These are phyloP conservation scores for Mesocentrotus franciscanus DNA, from an alignment of 53 echinoderm and acorn worm species.

Conservation along the genomic window DNA sequence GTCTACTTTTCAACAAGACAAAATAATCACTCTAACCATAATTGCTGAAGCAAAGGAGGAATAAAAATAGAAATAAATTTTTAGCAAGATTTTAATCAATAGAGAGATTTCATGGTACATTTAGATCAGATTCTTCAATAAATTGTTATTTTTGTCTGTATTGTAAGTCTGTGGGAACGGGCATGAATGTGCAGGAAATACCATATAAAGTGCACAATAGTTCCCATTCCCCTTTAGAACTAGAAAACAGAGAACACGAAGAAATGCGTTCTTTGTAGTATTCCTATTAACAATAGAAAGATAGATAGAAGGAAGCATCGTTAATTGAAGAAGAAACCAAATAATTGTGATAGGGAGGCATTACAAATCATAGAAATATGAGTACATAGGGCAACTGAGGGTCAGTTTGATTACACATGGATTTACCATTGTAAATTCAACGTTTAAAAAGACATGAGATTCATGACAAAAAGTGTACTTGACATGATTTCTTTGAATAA, in stretches of 20 bases:
- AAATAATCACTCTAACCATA: conserved; percentile 36
- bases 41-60: neutral
- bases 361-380: too few species aligned
- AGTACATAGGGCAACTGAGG: too few species aligned
- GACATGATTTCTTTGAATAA: too few species aligned
- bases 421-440: too few species aligned
- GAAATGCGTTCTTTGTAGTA: neutral
- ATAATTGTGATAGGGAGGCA: too few species aligned
- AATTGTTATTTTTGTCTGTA: conserved; percentile 28
- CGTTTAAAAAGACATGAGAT: too few species aligned
- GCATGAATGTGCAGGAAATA: neutral
- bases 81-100: conserved; percentile 3
- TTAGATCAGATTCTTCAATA: conserved; percentile 2
- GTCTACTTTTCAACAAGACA: conserved; percentile 38
- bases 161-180: neutral
- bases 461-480: too few species aligned
- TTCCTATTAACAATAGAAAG: neutral
- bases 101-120: conserved; percentile 48
- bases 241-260: neutral
- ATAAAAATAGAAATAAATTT: neutral
- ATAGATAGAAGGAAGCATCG: neutral
- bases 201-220: neutral
- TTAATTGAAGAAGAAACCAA: neutral
- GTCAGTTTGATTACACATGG: too few species aligned
- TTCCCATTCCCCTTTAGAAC: neutral